Percentiles rank a stretch among this genome's conserved stretches.
phyloP scores from a whole-genome alignment of 2,113 vertebrate species.

The Plotosus lineatus region DNA sequence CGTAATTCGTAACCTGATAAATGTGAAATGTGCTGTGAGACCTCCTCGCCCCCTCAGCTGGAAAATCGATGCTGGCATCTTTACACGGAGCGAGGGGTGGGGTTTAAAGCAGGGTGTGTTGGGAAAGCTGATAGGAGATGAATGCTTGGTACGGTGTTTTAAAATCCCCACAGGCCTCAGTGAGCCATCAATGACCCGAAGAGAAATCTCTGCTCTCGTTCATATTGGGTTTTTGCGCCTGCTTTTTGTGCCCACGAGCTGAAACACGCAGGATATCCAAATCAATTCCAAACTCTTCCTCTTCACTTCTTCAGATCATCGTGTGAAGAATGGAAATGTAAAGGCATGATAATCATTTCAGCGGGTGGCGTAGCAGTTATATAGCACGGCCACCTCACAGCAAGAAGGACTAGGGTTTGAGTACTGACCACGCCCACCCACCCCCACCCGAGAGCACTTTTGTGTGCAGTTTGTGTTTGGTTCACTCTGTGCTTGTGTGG shows the following conservation, averaged over 20 bases:
- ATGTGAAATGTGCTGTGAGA: conserved; percentile 3
- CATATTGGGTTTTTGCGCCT: background rate
- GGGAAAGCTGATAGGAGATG: conserved; percentile 8
- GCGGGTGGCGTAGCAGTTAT: too few species aligned
- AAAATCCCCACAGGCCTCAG: conserved; percentile 20
- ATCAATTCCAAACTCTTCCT: conserved; percentile 13
- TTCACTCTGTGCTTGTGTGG: too few species aligned
- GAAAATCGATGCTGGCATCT: conserved; percentile 22
- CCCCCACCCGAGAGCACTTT: too few species aligned
- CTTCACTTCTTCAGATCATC: background rate
- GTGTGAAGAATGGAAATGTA: background rate
- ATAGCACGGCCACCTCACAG: too few species aligned
- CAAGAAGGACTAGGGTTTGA: too few species aligned
- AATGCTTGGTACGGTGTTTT: conserved; percentile 9
- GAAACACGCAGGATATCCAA: conserved; percentile 6
- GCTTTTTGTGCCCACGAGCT: background rate
- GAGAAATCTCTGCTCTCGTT: conserved; percentile 10
- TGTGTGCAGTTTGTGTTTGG: too few species aligned
- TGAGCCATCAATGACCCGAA: background rate
- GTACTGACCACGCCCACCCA: too few species aligned
- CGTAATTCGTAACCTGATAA: background rate
- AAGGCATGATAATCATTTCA: too few species aligned
- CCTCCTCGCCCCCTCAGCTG: background rate
- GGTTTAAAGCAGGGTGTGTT: background rate
- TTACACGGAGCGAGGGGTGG: background rate